A percentile compares a stretch with the other conserved stretches of the same genome.
Evolutionary conservation across 2,113 vertebrate genomes (phyloP).

Genomic region (Struthidea cinerea): DNA sequence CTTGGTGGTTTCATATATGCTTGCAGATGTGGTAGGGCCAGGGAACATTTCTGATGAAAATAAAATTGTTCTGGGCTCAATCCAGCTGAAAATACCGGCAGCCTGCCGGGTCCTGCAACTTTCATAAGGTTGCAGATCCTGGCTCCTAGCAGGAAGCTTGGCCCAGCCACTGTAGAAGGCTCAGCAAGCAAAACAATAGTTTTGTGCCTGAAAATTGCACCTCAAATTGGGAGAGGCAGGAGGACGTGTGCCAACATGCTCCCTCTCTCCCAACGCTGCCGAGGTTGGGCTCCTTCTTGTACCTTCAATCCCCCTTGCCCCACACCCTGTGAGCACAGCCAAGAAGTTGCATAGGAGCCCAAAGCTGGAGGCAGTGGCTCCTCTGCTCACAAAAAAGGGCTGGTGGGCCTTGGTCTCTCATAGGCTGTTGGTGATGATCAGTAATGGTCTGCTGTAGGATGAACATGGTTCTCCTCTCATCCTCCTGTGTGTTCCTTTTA

Average conservation of each 20-base stretch:
- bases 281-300: neutral
- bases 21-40: constrained; percentile 59
- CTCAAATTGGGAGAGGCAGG: neutral
- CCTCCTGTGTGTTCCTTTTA: neutral
- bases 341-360: neutral
- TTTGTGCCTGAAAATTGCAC: neutral
- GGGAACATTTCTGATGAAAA: constrained; percentile 64
- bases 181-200: constrained; percentile 39
- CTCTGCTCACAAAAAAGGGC: neutral
- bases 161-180: neutral
- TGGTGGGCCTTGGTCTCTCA: neutral
- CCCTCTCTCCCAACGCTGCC: neutral
- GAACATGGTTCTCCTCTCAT: neutral
- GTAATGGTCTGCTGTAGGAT: neutral
- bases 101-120: constrained; percentile 46
- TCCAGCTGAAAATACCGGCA: constrained; percentile 56
- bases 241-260: neutral
- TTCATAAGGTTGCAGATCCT: constrained; percentile 58
- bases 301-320: neutral
- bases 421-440: neutral
- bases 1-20: constrained; percentile 53
- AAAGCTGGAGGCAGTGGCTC: neutral
- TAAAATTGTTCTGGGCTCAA: constrained; percentile 58
- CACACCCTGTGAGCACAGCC: neutral
- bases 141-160: constrained; percentile 45